Conservation (phyloP, 2,888 invertebrate genomes). For the Pristionchus mayeri region DNA sequence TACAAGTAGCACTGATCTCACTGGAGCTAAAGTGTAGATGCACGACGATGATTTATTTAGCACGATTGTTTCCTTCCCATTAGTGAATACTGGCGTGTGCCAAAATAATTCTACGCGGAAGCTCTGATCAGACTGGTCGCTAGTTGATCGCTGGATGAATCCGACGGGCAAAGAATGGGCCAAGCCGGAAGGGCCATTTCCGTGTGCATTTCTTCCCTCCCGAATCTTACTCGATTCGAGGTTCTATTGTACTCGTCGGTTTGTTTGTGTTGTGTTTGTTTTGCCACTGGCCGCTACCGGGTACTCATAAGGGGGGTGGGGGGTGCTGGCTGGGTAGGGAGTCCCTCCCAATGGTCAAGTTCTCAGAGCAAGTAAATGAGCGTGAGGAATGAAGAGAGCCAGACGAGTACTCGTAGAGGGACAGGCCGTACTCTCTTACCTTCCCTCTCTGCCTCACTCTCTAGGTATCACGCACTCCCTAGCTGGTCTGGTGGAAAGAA, state of each 20-base stretch:
- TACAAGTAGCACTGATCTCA: too few relatives aligned
- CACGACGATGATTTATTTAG: too few relatives aligned
- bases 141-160: not conserved
- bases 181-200: conserved; percentile 5
- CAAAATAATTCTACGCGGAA: too few relatives aligned
- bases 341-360: too few relatives aligned
- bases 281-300: not conserved
- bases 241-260: conserved; percentile 23
- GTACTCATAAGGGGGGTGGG: not conserved
- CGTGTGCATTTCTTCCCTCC: not conserved
- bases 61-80: too few relatives aligned
- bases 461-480: not conserved
- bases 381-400: not conserved
- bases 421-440: too few relatives aligned
- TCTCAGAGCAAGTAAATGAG: not conserved
- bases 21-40: too few relatives aligned
- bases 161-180: not conserved
- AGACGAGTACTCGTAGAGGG: not conserved
- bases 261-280: not conserved
- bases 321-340: not conserved
- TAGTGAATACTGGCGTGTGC: too few relatives aligned
- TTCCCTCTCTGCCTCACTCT: not conserved
- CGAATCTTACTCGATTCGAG: not conserved
- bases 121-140: not conserved
- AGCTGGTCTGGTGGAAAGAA: not conserved